A percentile compares a stretch with the other conserved stretches of the same genome.
Conservation (phyloP, 2,888 invertebrate species). For the Notocelia uddmanniana region DNA sequence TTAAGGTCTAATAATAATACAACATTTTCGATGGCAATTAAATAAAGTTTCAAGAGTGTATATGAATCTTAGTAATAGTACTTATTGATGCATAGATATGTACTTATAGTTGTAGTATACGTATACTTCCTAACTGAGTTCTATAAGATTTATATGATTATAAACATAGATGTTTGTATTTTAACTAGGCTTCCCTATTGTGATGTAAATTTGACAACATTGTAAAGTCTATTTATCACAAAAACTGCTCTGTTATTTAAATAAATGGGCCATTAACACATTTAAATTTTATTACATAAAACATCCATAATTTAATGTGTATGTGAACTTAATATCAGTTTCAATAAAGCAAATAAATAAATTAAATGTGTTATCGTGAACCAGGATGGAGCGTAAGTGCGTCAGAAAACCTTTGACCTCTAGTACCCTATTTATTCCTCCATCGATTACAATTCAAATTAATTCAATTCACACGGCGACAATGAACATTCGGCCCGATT, state of each 20-base stretch:
- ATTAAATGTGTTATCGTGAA: slow-evolving; percentile 18
- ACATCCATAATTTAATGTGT: slow-evolving; percentile 7
- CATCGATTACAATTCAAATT: slow-evolving; percentile 77
- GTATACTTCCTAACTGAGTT: neutral
- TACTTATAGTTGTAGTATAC: no score
- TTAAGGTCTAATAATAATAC: neutral
- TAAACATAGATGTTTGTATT: neutral
- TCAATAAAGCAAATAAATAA: slow-evolving; percentile 34
- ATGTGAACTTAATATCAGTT: neutral
- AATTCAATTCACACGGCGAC: slow-evolving; percentile 75
- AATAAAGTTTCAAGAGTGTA: neutral
- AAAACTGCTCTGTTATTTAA: neutral
- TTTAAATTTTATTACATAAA: slow-evolving; percentile 20
- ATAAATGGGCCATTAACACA: slow-evolving; percentile 9
- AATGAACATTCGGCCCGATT: slow-evolving; percentile 66
- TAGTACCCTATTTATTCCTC: slow-evolving; percentile 63
- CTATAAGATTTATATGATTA: neutral
- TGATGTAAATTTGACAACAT: neutral
- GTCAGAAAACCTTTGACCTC: slow-evolving; percentile 66
- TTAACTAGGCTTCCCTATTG: neutral
- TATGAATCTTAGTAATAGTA: neutral
- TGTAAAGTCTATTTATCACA: neutral
- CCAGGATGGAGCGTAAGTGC: slow-evolving; percentile 32
- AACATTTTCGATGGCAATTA: neutral
- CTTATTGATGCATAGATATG: neutral